Conservation (phyloP, 2,113 vertebrate species). For the Glaucidium brasilianum region DNA sequence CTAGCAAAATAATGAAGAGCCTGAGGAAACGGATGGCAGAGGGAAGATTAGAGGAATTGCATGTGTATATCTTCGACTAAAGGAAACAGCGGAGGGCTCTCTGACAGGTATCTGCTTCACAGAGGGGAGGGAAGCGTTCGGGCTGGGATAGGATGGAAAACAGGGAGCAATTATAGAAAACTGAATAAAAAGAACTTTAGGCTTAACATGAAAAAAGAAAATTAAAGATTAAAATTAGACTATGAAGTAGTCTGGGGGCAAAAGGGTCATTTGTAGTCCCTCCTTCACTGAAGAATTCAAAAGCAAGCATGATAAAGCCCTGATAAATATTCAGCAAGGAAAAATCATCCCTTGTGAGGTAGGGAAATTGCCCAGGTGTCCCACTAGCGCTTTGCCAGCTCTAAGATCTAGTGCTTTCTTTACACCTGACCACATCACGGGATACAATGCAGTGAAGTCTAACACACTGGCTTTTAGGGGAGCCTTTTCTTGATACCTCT, state of each 20-base stretch:
- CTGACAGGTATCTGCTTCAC: neutral
- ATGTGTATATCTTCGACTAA: neutral
- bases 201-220: neutral
- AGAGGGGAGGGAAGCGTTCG: neutral
- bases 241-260: neutral
- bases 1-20: neutral
- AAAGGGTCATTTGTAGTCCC: neutral
- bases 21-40: neutral
- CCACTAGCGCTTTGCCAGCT: neutral
- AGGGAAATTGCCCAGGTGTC: neutral
- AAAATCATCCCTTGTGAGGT: neutral
- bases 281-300: neutral
- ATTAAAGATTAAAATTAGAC: neutral
- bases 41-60: neutral
- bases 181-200: neutral
- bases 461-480: accelerated
- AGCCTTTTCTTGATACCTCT: neutral
- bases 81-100: neutral
- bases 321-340: neutral
- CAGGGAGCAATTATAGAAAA: neutral
- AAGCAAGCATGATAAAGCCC: neutral
- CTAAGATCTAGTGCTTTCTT: accelerated
- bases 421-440: neutral
- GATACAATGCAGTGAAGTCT: neutral
- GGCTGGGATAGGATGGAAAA: neutral